Evolutionary conservation across 2,113 vertebrate species (phyloP).

Genomic region (Semnopithecus entellus): DNA sequence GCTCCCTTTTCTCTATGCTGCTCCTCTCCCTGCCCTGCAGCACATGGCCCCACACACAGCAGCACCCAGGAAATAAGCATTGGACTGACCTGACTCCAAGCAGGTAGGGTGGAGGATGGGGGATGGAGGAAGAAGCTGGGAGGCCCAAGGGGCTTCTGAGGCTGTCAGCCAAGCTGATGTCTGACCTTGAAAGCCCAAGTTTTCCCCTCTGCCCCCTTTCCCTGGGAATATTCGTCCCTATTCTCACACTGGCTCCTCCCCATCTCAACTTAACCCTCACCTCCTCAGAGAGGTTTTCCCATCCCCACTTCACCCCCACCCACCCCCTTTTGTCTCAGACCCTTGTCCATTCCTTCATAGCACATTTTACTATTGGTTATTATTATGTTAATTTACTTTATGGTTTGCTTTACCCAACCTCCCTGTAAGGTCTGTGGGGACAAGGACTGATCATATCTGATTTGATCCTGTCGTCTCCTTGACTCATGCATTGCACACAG

Average conservation of each 20-base stretch:
- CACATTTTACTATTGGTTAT: neutral
- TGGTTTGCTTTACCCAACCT: accelerated
- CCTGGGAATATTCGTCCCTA: too few species aligned
- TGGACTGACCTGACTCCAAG: neutral
- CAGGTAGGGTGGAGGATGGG: too few species aligned
- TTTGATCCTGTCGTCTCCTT: neutral
- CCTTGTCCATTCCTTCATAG: neutral
- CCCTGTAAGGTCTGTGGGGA: accelerated
- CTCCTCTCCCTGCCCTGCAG: neutral
- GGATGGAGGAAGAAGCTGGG: neutral
- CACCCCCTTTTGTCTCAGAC: neutral
- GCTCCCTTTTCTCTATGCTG: neutral
- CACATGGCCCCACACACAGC: neutral
- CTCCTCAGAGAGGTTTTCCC: neutral
- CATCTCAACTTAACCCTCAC: neutral
- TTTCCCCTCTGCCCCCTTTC: too few species aligned
- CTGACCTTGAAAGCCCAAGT: neutral
- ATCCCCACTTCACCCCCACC: too few species aligned
- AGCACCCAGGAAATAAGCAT: neutral
- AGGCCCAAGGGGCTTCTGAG: neutral
- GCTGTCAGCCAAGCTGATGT: neutral
- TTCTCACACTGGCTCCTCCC: neutral
- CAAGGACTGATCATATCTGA: neutral
- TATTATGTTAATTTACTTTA: neutral
- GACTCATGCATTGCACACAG: neutral